Evolutionary conservation across 2,888 invertebrate genomes (phyloP), one percentile per base, ranked within the genome.

Genomic region (Anodontia alba): DNA sequence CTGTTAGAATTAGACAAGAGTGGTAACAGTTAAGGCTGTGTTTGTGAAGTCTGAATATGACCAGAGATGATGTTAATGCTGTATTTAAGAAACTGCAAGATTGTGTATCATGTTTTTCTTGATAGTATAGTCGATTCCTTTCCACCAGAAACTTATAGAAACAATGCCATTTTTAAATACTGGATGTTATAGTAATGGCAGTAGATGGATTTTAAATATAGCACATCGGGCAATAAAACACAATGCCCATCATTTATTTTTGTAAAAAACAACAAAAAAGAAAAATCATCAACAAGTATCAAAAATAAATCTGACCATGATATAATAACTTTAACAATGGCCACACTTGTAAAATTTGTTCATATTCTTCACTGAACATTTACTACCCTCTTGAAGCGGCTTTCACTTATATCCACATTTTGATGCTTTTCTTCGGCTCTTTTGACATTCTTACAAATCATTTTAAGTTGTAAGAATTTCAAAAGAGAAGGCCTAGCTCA

Each of bases 261-360:
- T 73, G 76, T 70, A 76, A 80, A 80, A 81, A 83, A 81, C 76
- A 83, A 86, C 74, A 81, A 83, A 92, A 91, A 89, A 92, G 92
- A 91, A 91, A 89, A 89, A 90, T 91, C 90, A 86, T 96, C 96
- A 96, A 96, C 96, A 96, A 95, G 96, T 96, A 96, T 96, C 96
- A 96, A 96, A 96, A 96, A 96, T 96, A 96, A 95, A 95, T 95
- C 95, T 92, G 92, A 92, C 92, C 92, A 92, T 91, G 86, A 88
- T 76, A 85, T 86, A 86, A 85, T 88, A 91, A 90, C 90, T 76
- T 86, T 81, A 89, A 90, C 88, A 89, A 92, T 91, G 93, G 88
- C 84, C 87, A 85, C 82, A 79, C 85, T 29, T n/a, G 26, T 49
- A 68, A 68, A 66, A 67, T 38, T 38, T 49, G 43, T 70, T 70